Base-by-base conservation (phyloP, 2,113 vertebrate genomes). In the Rhadina sibilatrix region DNA sequence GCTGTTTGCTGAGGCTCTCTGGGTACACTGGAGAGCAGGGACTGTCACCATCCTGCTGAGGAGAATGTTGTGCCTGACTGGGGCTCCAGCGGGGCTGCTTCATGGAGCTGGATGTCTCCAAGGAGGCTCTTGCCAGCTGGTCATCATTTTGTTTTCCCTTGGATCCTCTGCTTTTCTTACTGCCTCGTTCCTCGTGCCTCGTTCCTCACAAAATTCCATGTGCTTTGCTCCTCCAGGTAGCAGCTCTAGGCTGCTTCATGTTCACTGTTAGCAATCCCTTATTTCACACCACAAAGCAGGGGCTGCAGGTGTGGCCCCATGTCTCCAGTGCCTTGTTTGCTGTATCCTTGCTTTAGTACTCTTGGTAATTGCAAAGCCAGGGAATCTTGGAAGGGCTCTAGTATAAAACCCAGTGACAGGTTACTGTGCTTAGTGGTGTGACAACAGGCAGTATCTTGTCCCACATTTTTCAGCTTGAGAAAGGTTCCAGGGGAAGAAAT, bases 201-300 rank as follows among this genome's bases (percentile, higher is more conserved):
- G 0, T 23, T 70, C 40, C 40, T 31, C 12, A 3, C n/a, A 20
- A 37, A 65, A 49, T n/a, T n/a, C 7, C 1, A 4, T 1, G 22
- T 37, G 15, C 54, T 93, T 66, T 70, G 42, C 54, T 78, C 27
- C 19, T 50, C 38, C 16, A 31, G 23, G 38, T 15, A 53, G 20
- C 22, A 59, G n/a, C 42, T 59, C 69, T 63, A 18, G 50, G 31
- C 56, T 92, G 70, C 68, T 23, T 54, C 31, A 3, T 9, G 25
- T 49, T 71, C 15, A 5, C 44, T 24, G 50, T 37, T 33, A 74
- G 60, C 54, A 87, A 65, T 61, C 60, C 44, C 85, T 35, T 19
- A 22, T 56, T 76, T 76, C 66, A 28, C 2, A 42, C 35, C 71
- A 31, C 22, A 64, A 31, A 60, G 20, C 2, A 25, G 54, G 18